Evolutionary conservation across 1,140 invertebrate genomes (phyloP).

Genomic region (Diprion similis): DNA sequence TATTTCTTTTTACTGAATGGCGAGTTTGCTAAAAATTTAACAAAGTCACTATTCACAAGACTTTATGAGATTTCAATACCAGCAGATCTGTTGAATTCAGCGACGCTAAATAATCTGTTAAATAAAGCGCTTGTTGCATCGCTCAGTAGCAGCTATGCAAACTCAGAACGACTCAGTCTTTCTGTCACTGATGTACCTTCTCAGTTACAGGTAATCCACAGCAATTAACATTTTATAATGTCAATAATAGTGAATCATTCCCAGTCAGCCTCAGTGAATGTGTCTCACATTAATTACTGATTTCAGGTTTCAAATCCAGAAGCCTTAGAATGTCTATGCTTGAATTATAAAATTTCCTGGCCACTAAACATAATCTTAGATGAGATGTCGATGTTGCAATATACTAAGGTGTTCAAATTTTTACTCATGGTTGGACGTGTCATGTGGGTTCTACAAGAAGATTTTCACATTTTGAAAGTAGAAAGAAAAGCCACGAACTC

Average conservation of each 20-base stretch:
- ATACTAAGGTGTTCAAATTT: conserved; percentile 77
- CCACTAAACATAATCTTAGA: conserved; percentile 80
- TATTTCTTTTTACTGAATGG: conserved; percentile 81
- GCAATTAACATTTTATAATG: not conserved
- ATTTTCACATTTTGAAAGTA: conserved; percentile 62
- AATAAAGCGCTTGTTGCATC: conserved; percentile 66
- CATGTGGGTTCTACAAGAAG: conserved; percentile 73
- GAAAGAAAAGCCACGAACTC: conserved; percentile 43
- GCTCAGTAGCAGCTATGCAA: conserved; percentile 46
- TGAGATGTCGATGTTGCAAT: conserved; percentile 70
- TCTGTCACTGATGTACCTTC: conserved; percentile 44
- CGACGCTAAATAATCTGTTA: conserved; percentile 70
- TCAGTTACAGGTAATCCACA: conserved; percentile 43
- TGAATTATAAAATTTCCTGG: conserved; percentile 77
- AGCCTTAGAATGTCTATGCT: conserved; percentile 68
- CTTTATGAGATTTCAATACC: conserved; percentile 69
- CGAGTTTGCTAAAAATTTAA: conserved; percentile 75
- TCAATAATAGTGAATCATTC: not conserved
- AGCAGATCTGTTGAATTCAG: conserved; percentile 71
- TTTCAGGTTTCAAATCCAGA: conserved; percentile 64
- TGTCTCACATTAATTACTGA: conserved; percentile 16
- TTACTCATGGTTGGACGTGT: conserved; percentile 76
- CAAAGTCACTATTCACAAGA: conserved; percentile 69
- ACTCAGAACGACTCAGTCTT: conserved; percentile 51
- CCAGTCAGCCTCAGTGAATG: not conserved